phyloP scores from a whole-genome alignment of 2,797 vertebrate genomes.

The Sebastes miniatus region DNA sequence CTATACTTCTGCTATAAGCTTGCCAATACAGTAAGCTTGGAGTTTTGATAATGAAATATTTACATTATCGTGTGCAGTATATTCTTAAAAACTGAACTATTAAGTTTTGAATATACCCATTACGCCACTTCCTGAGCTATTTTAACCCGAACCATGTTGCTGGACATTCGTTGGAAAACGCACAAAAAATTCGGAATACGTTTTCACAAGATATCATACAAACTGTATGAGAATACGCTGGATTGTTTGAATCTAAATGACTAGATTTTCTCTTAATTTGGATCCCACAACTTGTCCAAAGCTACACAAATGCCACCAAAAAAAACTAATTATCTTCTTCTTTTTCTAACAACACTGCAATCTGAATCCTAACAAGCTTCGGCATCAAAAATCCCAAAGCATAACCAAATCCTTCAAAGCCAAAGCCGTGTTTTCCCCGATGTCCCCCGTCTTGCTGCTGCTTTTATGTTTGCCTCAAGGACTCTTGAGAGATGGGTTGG shows the following conservation, averaged over 20 bases:
- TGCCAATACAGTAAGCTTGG: neutral
- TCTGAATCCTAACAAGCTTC: conserved; percentile 8
- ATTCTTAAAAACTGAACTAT: neutral
- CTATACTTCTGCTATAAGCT: neutral
- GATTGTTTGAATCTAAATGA: neutral
- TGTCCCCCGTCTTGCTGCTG: neutral
- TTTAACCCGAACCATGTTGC: too few relatives aligned
- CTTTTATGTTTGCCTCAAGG: conserved; percentile 28
- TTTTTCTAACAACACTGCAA: neutral
- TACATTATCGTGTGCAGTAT: neutral
- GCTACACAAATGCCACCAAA: neutral
- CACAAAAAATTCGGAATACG: too few relatives aligned
- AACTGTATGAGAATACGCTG: neutral
- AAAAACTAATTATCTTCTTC: neutral
- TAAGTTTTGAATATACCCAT: neutral
- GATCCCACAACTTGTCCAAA: neutral
- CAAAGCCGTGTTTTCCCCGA: neutral
- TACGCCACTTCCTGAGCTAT: too few relatives aligned
- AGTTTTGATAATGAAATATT: neutral
- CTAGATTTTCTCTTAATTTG: too few relatives aligned
- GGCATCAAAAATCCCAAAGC: neutral
- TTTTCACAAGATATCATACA: too few relatives aligned
- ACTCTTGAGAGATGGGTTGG: conserved; percentile 21
- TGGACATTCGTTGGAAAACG: too few relatives aligned
- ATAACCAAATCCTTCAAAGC: conserved; percentile 6